phyloP scores from a whole-genome alignment of 2,113 vertebrate genomes.

The Strigops habroptila region DNA sequence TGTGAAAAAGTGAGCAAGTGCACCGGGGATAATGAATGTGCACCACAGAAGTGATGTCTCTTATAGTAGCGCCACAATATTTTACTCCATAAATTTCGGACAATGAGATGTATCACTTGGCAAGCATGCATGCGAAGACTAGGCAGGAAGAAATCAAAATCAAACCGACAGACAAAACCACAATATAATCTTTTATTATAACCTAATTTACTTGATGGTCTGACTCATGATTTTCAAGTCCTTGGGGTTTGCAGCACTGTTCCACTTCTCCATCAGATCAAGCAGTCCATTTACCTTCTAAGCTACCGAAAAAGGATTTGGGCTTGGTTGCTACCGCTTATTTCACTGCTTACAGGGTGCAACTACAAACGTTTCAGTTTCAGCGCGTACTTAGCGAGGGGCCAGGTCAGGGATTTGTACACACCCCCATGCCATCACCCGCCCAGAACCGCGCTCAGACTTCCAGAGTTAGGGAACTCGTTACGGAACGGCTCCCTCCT shows the following conservation, averaged over 20 bases:
- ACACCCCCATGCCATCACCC: background rate
- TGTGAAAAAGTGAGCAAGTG: background rate
- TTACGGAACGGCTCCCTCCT: fast-evolving
- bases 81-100: background rate
- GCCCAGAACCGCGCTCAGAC: background rate
- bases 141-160: background rate
- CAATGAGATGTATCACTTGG: background rate
- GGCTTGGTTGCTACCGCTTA: background rate
- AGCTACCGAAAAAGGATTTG: background rate
- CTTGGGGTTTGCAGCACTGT: background rate
- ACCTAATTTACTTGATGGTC: conserved; percentile 7
- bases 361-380: background rate
- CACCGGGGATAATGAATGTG: fast-evolving
- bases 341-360: background rate
- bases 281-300: fast-evolving
- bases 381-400: background rate
- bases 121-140: background rate
- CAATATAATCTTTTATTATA: conserved; percentile 5
- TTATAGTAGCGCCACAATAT: background rate
- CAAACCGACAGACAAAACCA: background rate
- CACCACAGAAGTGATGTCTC: background rate
- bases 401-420: background rate
- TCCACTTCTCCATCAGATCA: background rate
- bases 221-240: conserved; percentile 8
- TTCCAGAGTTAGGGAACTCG: background rate